Evolutionary conservation across 2,113 vertebrate species (phyloP).

Genomic region (Myanophis thanlyinensis): DNA sequence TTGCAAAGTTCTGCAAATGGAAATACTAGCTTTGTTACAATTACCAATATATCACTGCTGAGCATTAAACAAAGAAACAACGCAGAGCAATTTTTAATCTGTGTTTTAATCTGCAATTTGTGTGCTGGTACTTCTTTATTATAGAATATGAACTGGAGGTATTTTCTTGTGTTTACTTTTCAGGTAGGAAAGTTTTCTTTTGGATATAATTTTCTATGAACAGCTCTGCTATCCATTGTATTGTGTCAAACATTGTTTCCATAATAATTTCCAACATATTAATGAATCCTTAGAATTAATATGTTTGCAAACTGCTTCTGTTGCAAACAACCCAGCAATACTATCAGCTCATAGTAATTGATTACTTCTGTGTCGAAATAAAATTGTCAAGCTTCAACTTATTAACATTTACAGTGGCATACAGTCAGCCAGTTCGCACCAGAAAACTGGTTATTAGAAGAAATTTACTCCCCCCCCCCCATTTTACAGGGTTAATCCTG

Average conservation of each 20-base stretch:
- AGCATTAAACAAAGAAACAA: background rate
- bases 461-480: too few relatives aligned
- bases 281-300: slow-evolving; percentile 29
- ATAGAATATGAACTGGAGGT: background rate
- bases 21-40: background rate
- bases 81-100: background rate
- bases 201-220: slow-evolving; percentile 25
- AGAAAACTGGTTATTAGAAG: too few relatives aligned
- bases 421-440: too few relatives aligned
- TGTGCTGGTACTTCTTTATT: background rate
- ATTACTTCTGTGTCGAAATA: slow-evolving; percentile 49
- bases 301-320: slow-evolving; percentile 7
- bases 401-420: slow-evolving; percentile 36
- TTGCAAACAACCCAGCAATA: slow-evolving; percentile 26
- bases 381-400: slow-evolving; percentile 39
- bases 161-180: background rate
- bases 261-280: slow-evolving; percentile 18
- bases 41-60: background rate
- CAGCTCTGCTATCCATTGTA: background rate
- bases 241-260: slow-evolving; percentile 44
- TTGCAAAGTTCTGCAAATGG: background rate
- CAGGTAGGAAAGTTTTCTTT: background rate
- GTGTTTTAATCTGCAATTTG: too few relatives aligned
- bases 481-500: too few relatives aligned
- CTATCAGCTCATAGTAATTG: slow-evolving; percentile 43